A percentile compares a stretch with the other conserved stretches of the same genome.
Conservation (phyloP, 2,113 vertebrate species). For the Thryonomys swinderianus region DNA sequence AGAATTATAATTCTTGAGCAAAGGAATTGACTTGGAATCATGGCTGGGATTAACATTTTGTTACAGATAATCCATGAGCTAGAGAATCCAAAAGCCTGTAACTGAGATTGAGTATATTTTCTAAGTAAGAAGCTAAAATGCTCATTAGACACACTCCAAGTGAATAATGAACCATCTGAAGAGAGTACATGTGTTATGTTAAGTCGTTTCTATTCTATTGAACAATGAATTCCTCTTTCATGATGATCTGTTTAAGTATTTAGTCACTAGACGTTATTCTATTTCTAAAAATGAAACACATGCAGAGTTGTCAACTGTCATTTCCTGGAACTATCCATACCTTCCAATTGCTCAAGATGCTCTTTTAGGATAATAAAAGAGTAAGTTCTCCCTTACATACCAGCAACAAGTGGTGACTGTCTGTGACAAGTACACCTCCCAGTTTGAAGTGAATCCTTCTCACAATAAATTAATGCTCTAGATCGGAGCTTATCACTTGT, state of each 20-base stretch:
- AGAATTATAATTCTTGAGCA: slow-evolving; percentile 77
- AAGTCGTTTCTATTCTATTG: slow-evolving; percentile 52
- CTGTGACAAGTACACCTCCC: not conserved
- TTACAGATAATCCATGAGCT: slow-evolving; percentile 76
- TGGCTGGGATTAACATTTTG: slow-evolving; percentile 77
- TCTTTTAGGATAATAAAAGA: slow-evolving; percentile 42
- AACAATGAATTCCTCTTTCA: not conserved
- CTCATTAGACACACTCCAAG: slow-evolving; percentile 69
- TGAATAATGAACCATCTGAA: slow-evolving; percentile 64
- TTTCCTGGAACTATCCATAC: not conserved
- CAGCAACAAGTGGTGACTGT: not conserved
- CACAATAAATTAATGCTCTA: slow-evolving; percentile 56
- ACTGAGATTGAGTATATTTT: slow-evolving; percentile 68
- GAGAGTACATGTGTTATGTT: slow-evolving; percentile 30
- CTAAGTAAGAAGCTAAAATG: slow-evolving; percentile 46
- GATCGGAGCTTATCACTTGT: slow-evolving; percentile 60
- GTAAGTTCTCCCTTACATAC: not conserved
- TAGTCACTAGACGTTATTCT: slow-evolving; percentile 38
- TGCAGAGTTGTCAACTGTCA: not conserved
- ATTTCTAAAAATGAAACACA: slow-evolving; percentile 49
- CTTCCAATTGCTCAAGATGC: not conserved
- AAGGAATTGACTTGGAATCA: slow-evolving; percentile 71
- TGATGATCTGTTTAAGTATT: slow-evolving; percentile 31
- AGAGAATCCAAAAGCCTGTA: slow-evolving; percentile 68
- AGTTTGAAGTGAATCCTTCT: slow-evolving; percentile 19